These are phyloP conservation scores for Gymnocephalus cernua DNA, from an alignment of 2,113 vertebrate genomes.

Conservation along the genomic window DNA sequence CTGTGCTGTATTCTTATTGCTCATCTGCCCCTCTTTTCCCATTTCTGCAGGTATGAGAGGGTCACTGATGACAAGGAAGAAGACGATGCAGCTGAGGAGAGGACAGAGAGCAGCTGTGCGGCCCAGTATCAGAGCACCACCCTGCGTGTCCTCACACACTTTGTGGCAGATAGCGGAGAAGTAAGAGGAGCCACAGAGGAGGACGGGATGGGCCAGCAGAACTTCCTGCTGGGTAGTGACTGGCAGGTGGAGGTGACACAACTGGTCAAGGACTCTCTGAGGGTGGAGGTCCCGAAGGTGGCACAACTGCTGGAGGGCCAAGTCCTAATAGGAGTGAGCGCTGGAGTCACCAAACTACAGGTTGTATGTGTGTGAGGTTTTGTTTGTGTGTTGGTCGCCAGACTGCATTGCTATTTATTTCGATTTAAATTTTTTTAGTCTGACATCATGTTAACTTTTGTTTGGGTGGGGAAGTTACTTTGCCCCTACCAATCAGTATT, in stretches of 20 bases:
- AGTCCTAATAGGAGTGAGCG: conserved; percentile 87
- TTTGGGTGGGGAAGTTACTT: background rate
- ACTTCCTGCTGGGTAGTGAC: conserved; percentile 88
- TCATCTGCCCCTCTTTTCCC: background rate
- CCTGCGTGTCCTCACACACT: conserved; percentile 92
- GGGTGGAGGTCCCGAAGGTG: conserved; percentile 87
- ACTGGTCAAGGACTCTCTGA: conserved; percentile 90
- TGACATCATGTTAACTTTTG: background rate
- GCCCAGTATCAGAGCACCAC: conserved; percentile 94
- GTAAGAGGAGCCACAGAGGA: conserved; percentile 63
- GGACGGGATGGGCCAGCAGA: conserved; percentile 82
- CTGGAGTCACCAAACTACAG: conserved; percentile 93
- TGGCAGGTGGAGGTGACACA: conserved; percentile 96
- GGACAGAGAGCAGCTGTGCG: conserved; percentile 85
- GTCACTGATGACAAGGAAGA: conserved; percentile 87
- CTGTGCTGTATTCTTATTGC: background rate
- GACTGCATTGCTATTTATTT: background rate
- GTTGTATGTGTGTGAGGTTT: conserved; percentile 71
- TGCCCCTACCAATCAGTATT: background rate
- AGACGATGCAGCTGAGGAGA: conserved; percentile 81
- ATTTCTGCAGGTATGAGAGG: conserved; percentile 68
- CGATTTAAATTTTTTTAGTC: background rate
- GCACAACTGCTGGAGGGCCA: conserved; percentile 87
- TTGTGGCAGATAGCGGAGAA: conserved; percentile 85
- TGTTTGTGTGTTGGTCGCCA: background rate